Percentiles rank a stretch among this genome's conserved stretches.
Conservation (phyloP, 2,113 vertebrate species). For the Platichthys flesus region DNA sequence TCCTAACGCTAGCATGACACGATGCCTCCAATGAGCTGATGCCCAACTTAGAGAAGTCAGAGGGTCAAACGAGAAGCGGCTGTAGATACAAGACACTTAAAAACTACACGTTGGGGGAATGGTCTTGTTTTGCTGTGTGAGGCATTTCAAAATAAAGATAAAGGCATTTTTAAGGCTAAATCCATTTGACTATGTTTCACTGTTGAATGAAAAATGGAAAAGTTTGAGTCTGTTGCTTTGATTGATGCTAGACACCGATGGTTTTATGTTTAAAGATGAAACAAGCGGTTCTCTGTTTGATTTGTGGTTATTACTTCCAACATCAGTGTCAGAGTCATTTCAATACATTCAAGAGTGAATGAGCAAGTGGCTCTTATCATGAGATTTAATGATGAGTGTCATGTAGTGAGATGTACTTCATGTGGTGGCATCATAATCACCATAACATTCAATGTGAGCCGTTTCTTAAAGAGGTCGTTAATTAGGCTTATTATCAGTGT, state of each 20-base stretch:
- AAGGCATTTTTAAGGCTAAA: background rate
- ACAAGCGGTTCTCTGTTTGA: too few species aligned
- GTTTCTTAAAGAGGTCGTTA: background rate
- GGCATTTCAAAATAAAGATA: too few species aligned
- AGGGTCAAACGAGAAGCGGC: conserved; percentile 1
- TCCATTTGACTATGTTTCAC: background rate
- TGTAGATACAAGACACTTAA: background rate
- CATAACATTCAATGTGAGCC: background rate
- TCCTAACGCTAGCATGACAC: conserved; percentile 17
- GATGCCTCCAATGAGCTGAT: conserved; percentile 11
- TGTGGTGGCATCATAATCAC: background rate
- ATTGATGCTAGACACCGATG: too few species aligned
- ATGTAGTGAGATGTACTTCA: too few species aligned
- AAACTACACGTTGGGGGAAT: background rate
- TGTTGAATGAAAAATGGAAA: too few species aligned
- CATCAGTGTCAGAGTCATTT: too few species aligned
- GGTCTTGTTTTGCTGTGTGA: background rate
- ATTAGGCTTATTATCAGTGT: background rate
- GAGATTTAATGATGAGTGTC: too few species aligned
- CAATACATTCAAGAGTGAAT: too few species aligned
- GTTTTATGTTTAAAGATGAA: too few species aligned
- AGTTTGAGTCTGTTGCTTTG: too few species aligned
- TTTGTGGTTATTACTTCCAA: too few species aligned
- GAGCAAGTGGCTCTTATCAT: too few species aligned
- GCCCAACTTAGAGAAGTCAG: conserved; percentile 9